These are phyloP conservation scores for Leucoraja erinaceus DNA, from an alignment of 2,113 vertebrate genomes.

Conservation along the genomic window DNA sequence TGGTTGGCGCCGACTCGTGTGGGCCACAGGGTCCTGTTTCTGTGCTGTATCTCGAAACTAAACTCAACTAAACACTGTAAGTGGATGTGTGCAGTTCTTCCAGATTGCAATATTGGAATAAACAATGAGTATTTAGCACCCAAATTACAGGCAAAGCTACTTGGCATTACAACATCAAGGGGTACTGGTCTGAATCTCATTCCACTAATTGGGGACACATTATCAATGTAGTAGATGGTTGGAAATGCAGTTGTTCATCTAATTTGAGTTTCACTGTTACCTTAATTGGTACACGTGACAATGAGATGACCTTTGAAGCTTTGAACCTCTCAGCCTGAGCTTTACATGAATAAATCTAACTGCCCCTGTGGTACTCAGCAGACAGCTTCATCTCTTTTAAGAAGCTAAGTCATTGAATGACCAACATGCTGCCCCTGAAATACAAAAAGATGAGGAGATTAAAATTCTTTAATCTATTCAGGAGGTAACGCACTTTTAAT, in stretches of 20 bases:
- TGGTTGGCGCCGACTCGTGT: no score
- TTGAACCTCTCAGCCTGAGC: not conserved
- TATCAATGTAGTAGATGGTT: not conserved
- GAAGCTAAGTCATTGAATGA: not conserved
- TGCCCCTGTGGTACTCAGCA: not conserved
- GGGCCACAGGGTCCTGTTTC: no score
- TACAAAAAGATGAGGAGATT: not conserved
- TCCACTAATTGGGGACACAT: not conserved
- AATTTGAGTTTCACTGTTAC: not conserved
- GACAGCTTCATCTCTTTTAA: not conserved
- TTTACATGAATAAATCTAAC: not conserved
- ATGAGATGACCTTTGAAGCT: no score
- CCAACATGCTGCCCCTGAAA: not conserved
- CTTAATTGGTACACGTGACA: no score
- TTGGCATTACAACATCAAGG: not conserved
- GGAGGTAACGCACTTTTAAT: not conserved
- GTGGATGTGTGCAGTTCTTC: no score
- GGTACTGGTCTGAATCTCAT: not conserved
- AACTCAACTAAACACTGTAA: no score
- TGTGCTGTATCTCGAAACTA: no score
- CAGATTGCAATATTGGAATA: not conserved
- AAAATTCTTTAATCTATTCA: conserved; percentile 15
- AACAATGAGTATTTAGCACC: not conserved
- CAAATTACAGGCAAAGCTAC: not conserved
- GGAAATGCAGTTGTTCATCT: not conserved